These are phyloP conservation scores for Nomia melanderi DNA, from an alignment of 1,140 invertebrate genomes.

Conservation along the genomic window DNA sequence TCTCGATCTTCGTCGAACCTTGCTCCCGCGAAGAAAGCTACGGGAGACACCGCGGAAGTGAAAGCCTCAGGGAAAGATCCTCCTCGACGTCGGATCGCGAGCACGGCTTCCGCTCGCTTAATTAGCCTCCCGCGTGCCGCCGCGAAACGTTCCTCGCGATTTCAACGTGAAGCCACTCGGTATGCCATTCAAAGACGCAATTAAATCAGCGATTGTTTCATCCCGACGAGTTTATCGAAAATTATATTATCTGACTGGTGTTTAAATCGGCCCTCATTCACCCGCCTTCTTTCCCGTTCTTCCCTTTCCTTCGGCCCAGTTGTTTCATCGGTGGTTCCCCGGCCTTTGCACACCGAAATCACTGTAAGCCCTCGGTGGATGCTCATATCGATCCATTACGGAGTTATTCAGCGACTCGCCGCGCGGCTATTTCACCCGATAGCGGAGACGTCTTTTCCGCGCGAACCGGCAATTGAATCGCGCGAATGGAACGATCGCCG, in stretches of 20 bases:
- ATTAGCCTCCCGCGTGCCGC: slow-evolving; percentile 13
- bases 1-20: slow-evolving; percentile 12
- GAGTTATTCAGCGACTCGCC: background rate
- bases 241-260: slow-evolving; percentile 4
- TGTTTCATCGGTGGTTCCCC: too few relatives aligned
- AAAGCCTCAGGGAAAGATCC: slow-evolving; percentile 8
- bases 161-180: slow-evolving; percentile 8
- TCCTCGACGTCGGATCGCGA: slow-evolving; percentile 7
- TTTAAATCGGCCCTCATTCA: background rate
- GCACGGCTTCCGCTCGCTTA: slow-evolving; percentile 22
- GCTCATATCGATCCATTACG: background rate
- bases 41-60: background rate
- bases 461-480: background rate
- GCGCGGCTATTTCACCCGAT: background rate
- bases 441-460: background rate
- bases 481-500: background rate
- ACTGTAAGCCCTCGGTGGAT: background rate
- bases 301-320: too few relatives aligned
- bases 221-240: slow-evolving; percentile 23
- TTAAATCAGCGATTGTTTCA: slow-evolving; percentile 21
- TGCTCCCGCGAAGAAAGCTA: slow-evolving; percentile 13
- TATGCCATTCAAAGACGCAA: background rate
- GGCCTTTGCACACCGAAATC: too few relatives aligned
- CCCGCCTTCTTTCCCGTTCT: too few relatives aligned
- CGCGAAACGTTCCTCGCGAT: slow-evolving; percentile 29